A percentile compares a stretch with the other conserved stretches of the same genome.
phyloP scores from a whole-genome alignment of 2,888 invertebrate species.

The Apoda limacodes region DNA sequence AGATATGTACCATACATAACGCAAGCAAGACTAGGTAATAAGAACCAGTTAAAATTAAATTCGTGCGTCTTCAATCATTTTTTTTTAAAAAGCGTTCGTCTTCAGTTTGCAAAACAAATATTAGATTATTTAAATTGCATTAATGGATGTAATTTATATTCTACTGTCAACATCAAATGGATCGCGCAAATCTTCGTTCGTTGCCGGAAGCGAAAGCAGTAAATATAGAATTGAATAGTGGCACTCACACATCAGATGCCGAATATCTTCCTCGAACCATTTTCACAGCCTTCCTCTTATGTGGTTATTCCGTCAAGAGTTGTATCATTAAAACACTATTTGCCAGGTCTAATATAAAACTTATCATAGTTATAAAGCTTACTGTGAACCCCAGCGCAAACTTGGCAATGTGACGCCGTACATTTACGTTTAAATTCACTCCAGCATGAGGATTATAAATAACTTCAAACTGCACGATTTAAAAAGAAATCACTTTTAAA shows the following conservation, averaged over 20 bases:
- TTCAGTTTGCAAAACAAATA: too few species aligned
- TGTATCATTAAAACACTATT: conserved; percentile 33
- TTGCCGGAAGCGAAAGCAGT: too few species aligned
- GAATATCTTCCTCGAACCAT: conserved; percentile 65
- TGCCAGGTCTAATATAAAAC: conserved; percentile 40
- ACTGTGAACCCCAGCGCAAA: conserved; percentile 51
- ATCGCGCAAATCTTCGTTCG: too few species aligned
- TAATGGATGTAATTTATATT: too few species aligned
- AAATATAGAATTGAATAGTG: conserved; percentile 6
- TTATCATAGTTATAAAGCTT: conserved; percentile 30
- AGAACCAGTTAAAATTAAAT: too few species aligned
- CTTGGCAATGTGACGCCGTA: conserved; percentile 46
- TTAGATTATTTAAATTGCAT: too few species aligned
- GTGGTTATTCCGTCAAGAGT: too few species aligned
- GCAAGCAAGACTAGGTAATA: too few species aligned
- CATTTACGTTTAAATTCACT: conserved; percentile 49
- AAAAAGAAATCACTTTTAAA: conserved; percentile 16
- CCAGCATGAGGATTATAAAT: conserved; percentile 45
- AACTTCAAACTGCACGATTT: conserved; percentile 37
- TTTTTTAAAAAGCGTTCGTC: too few species aligned
- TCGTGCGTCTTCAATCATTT: too few species aligned
- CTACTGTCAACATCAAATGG: too few species aligned
- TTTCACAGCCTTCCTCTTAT: conserved; percentile 34
- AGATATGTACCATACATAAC: too few species aligned
- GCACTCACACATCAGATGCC: conserved; percentile 58